A percentile compares a stretch with the other conserved stretches of the same genome.
These are phyloP conservation scores for Perca fluviatilis DNA, from an alignment of 2,113 vertebrate species.

Conservation along the genomic window DNA sequence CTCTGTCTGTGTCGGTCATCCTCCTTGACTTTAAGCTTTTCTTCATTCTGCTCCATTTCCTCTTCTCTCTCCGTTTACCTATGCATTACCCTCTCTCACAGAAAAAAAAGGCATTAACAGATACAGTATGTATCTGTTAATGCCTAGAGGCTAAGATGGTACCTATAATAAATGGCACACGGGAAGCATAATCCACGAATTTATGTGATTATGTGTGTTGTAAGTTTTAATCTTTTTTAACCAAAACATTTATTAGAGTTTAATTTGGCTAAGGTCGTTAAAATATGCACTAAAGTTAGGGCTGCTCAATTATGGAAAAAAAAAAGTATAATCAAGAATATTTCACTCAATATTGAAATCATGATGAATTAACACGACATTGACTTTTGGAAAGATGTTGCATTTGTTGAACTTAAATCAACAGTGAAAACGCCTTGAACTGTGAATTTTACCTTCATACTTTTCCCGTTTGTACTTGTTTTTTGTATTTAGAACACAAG, in stretches of 20 bases:
- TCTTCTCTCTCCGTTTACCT: constrained; percentile 8
- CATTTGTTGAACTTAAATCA: no score
- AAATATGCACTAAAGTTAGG: neutral
- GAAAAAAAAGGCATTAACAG: constrained; percentile 13
- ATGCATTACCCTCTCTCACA: constrained; percentile 11
- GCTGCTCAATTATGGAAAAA: no score
- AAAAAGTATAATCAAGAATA: no score
- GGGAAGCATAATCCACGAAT: neutral
- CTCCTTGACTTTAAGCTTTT: neutral
- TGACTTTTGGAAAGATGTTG: no score
- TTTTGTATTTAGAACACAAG: no score
- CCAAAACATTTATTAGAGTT: neutral
- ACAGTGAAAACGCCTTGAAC: no score
- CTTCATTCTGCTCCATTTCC: constrained; percentile 25
- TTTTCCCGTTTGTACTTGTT: no score
- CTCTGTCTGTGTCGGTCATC: neutral
- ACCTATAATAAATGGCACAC: neutral
- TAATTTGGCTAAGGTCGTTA: neutral
- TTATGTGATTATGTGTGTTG: neutral
- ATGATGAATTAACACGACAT: no score
- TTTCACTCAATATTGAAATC: no score
- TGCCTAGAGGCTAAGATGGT: neutral
- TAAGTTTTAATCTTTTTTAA: neutral
- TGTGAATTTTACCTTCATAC: no score
- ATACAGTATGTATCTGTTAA: constrained; percentile 18